These are phyloP conservation scores for Eurystomus gularis DNA, from an alignment of 2,113 vertebrate species.

Conservation along the genomic window DNA sequence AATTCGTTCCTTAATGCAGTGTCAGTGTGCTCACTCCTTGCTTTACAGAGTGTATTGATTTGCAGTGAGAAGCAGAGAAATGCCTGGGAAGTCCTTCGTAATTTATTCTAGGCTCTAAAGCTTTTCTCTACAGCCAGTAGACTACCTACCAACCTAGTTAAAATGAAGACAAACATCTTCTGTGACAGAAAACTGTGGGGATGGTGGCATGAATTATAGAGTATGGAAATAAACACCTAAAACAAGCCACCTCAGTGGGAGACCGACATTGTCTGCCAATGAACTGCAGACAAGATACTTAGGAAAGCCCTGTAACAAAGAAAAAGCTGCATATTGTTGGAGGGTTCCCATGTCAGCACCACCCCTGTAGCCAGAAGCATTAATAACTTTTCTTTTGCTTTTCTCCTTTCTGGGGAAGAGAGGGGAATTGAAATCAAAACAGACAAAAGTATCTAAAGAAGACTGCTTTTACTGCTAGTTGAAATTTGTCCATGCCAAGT, in stretches of 20 bases:
- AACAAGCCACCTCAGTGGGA: constrained; percentile 32
- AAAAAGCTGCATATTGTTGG: background rate
- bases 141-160: constrained; percentile 2
- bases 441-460: background rate
- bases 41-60: constrained; percentile 6
- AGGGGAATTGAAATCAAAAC: background rate
- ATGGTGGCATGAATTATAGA: constrained; percentile 16
- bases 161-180: constrained; percentile 36
- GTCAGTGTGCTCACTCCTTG: background rate
- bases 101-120: constrained; percentile 40
- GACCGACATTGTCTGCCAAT: background rate
- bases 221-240: constrained; percentile 51
- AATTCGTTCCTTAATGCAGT: background rate
- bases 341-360: constrained; percentile 52
- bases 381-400: background rate
- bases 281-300: constrained; percentile 20
- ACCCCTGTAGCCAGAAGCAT: constrained; percentile 21
- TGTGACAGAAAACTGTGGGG: background rate
- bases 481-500: background rate
- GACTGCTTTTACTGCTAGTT: background rate
- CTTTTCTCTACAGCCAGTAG: background rate
- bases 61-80: constrained; percentile 34
- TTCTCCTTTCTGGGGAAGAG: background rate
- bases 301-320: background rate
- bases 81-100: background rate